Percentiles rank a stretch among this genome's conserved stretches.
These are phyloP conservation scores for Regulus satrapa DNA, from an alignment of 2,113 vertebrate genomes.

Conservation along the genomic window DNA sequence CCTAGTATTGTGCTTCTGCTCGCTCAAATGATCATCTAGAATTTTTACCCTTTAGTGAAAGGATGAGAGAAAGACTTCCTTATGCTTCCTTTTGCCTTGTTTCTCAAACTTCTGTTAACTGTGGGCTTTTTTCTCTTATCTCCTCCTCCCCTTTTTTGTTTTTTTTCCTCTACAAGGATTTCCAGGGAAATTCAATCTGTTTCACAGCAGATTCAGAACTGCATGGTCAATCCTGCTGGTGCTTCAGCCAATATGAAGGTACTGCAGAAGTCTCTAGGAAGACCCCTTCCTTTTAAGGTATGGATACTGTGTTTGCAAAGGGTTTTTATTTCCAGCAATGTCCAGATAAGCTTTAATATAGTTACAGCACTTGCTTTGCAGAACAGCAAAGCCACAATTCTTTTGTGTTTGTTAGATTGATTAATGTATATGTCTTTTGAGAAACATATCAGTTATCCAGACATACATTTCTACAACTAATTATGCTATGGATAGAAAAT, in stretches of 20 bases:
- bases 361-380: background rate
- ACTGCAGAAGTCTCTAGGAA: constrained; percentile 88
- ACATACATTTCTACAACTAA: background rate
- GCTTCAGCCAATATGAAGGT: constrained; percentile 78
- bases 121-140: background rate
- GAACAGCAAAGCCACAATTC: background rate
- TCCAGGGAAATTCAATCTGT: constrained; percentile 84
- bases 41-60: background rate
- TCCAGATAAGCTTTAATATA: background rate
- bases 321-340: background rate
- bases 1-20: background rate
- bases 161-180: constrained; percentile 55
- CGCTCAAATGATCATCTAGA: background rate
- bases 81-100: background rate
- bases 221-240: constrained; percentile 75
- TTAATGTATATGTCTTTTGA: background rate
- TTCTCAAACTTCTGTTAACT: background rate
- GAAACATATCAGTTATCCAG: background rate
- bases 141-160: background rate
- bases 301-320: background rate
- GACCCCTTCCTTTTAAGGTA: constrained; percentile 95
- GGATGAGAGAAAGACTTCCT: background rate
- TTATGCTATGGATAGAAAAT: background rate
- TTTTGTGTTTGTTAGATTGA: background rate
- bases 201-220: constrained; percentile 84